Conservation (phyloP, 2,797 vertebrate species). For the Lateolabrax maculatus region DNA sequence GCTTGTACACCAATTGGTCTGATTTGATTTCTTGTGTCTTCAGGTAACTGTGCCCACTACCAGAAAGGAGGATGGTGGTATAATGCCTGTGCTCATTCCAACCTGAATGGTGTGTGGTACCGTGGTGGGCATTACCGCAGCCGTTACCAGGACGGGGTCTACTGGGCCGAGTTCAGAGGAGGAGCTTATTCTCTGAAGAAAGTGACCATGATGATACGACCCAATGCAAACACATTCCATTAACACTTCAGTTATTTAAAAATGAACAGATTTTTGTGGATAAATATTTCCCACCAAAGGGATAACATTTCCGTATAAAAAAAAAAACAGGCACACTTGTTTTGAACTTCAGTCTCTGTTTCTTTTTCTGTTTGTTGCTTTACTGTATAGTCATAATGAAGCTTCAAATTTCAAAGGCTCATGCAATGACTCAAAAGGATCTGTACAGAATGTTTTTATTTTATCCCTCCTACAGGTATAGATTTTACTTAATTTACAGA, state of each 20-base stretch:
- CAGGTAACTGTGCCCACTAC: constrained; percentile 96
- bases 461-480: background rate
- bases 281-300: background rate
- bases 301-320: background rate
- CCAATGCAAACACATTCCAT: constrained; percentile 93
- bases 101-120: constrained; percentile 96
- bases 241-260: constrained; percentile 62
- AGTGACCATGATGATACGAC: constrained; percentile 90
- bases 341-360: background rate
- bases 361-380: constrained; percentile 4
- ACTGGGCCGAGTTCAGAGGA: constrained; percentile 96
- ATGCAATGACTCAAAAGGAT: background rate
- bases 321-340: background rate
- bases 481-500: constrained; percentile 2
- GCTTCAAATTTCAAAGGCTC: background rate
- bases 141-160: constrained; percentile 94
- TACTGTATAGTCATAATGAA: constrained; percentile 12
- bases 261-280: background rate
- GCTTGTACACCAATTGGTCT: background rate
- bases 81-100: constrained; percentile 95
- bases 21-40: constrained; percentile 29
- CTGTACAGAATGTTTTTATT: background rate
- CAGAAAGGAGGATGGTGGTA: constrained; percentile 99
- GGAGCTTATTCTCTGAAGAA: constrained; percentile 94
- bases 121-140: constrained; percentile 95